Evolutionary conservation across 2,888 invertebrate genomes (phyloP).

Genomic region (Drosophila aldrichi): DNA sequence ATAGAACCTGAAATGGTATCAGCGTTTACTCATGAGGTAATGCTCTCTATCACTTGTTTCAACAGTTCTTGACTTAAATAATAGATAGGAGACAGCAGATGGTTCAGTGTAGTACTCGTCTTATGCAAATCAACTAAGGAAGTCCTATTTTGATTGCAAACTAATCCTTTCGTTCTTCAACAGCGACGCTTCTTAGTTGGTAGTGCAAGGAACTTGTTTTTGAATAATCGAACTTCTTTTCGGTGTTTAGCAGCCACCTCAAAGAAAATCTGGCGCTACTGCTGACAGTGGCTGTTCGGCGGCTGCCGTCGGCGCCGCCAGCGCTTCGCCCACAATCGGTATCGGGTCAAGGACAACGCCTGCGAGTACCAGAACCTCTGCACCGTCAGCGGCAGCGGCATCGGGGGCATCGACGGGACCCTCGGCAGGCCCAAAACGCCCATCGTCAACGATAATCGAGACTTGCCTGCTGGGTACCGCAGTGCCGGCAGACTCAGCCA

Average conservation of each 20-base stretch:
- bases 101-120: background rate
- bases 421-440: constrained; percentile 74
- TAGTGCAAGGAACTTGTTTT: background rate
- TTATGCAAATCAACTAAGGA: background rate
- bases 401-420: constrained; percentile 32
- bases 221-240: background rate
- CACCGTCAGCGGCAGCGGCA: constrained; percentile 32
- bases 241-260: constrained; percentile 61
- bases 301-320: constrained; percentile 85
- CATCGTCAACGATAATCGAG: constrained; percentile 84
- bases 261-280: constrained; percentile 84
- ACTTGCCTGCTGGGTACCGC: constrained; percentile 84
- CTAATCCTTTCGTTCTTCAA: background rate
- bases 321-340: constrained; percentile 68
- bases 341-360: constrained; percentile 71
- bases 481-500: constrained; percentile 76
- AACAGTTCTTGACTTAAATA: too few species aligned
- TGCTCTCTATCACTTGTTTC: too few species aligned
- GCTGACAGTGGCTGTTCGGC: constrained; percentile 86
- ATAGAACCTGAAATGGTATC: too few species aligned
- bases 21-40: too few species aligned
- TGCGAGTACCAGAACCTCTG: constrained; percentile 64
- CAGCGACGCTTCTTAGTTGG: background rate
- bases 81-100: background rate
- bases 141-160: background rate